Conservation (phyloP, 2,113 vertebrate species). For the Elephas maximus region DNA sequence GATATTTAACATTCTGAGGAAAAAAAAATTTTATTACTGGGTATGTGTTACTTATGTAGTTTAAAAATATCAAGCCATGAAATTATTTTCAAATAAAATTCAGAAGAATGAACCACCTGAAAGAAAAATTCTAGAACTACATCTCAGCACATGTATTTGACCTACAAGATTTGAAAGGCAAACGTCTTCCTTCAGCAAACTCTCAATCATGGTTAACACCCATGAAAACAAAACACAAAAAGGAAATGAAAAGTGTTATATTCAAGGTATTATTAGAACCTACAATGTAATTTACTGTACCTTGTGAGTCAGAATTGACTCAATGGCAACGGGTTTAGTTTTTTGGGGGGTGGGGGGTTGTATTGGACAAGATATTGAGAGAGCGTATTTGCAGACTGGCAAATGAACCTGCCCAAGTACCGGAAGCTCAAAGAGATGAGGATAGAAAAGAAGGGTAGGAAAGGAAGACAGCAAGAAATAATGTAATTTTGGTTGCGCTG, state of each 20-base stretch:
- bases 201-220: neutral
- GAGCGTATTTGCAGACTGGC: neutral
- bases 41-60: neutral
- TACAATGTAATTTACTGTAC: neutral
- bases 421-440: neutral
- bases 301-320: no score
- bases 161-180: neutral
- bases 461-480: neutral
- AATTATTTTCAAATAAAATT: slow-evolving; percentile 16
- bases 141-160: neutral
- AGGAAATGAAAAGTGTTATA: neutral
- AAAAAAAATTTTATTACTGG: neutral
- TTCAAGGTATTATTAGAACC: neutral
- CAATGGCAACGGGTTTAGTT: no score
- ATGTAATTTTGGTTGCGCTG: neutral
- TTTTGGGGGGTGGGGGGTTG: no score
- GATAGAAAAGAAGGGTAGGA: neutral
- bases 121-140: neutral
- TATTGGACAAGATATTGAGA: neutral
- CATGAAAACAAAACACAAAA: neutral
- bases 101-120: neutral
- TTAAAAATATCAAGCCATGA: neutral
- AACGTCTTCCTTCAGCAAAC: neutral
- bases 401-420: no score
- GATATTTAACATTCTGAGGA: neutral